Percentiles rank a stretch among this genome's conserved stretches.
phyloP scores from a whole-genome alignment of 2,113 vertebrate species.

The Heteronetta atricapilla region DNA sequence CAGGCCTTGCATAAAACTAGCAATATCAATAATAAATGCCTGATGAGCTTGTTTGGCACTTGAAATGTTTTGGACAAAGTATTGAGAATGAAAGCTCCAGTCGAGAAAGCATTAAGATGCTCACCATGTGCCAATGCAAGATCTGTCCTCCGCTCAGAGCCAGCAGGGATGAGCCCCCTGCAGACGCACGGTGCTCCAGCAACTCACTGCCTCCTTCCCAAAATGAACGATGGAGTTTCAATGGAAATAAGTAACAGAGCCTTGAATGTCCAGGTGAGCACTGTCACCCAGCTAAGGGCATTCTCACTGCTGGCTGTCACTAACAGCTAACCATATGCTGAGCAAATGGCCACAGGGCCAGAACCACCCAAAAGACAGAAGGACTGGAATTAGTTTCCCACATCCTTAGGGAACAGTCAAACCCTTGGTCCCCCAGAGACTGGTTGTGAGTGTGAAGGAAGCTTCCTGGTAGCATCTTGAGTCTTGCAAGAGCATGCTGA shows the following conservation, averaged over 20 bases:
- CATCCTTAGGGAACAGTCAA: neutral
- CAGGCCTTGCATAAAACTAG: neutral
- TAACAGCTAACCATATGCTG: neutral
- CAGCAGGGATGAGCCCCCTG: neutral
- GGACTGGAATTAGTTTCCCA: neutral
- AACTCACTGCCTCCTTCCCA: neutral
- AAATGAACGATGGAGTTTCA: neutral
- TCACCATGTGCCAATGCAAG: fast-evolving
- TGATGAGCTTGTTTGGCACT: neutral
- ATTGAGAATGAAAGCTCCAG: neutral
- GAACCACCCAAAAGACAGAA: neutral
- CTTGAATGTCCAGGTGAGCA: neutral
- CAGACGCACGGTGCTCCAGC: neutral
- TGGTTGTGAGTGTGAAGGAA: neutral
- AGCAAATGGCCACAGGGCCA: neutral
- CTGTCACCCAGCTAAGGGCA: neutral
- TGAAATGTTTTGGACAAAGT: neutral
- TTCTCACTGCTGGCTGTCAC: neutral
- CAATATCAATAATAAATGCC: neutral
- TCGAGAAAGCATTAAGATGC: neutral
- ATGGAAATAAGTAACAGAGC: neutral
- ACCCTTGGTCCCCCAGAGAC: neutral
- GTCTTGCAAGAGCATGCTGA: neutral
- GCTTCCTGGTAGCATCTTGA: neutral
- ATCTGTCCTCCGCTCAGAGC: neutral